Evolutionary conservation across 2,113 vertebrate species (phyloP), one percentile per base, ranked within the genome.

Genomic region (Zootoca vivipara): DNA sequence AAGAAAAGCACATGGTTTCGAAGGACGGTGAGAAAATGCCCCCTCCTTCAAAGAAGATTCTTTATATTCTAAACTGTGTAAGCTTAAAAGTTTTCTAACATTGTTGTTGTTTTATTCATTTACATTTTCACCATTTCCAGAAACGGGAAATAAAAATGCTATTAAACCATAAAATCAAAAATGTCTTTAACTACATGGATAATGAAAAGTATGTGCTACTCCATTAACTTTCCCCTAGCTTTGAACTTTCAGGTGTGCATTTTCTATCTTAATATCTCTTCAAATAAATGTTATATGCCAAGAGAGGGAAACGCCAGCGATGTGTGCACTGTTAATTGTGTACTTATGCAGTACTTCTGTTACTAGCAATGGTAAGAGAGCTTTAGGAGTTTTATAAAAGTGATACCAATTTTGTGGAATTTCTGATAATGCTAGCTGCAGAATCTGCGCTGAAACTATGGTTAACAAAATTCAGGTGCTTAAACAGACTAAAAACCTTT

Each of bases 221-320:
- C 0, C 40, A 0, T 3, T 58, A 77, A 22, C 15, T 58, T 75
- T 65, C 28, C 22, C 30, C 9, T 77, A 65, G 40, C 35, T 90
- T 88, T 10, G 3, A 83, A 90, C 78, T 65, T 86, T 12, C 73
- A 35, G 35, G 89, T 15, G 15, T 91, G 12, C 2, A 1, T 62
- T 62, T 93, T 38, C 52, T 87, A 87, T 22, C 30, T 91, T 86
- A 38, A 82, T 52, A 38, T 80, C n/a, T 92, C 78, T 3, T 40
- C 56, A 75, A 89, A 90, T 86, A 85, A 92, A 78, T 58, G 86
- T 18, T 58, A 87, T 89, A 58, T 73, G 73, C 22, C 74, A 90
- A 82, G 40, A 73, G 82, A 87, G 88, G 58, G 85, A 94, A 94
- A 91, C 90, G 9, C 35, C 89, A 69, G 33, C 1, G 30, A 42